Evolutionary conservation across 2,888 invertebrate species (phyloP), one percentile per base, ranked within the genome.

Genomic region (Petrolisthes cinctipes): DNA sequence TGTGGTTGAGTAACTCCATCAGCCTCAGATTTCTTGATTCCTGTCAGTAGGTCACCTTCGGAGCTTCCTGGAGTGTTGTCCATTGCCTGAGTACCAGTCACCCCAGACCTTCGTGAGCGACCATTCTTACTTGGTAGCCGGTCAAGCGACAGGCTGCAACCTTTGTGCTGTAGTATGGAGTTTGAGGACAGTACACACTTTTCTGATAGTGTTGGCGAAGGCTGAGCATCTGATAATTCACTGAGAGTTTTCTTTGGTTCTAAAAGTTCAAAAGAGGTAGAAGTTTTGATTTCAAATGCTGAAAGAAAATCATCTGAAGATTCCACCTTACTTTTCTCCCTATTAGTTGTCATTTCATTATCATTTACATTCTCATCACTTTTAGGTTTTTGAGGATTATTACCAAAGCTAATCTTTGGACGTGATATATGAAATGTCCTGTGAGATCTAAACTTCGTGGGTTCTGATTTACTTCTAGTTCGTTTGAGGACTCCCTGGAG

Each of bases 121-220:
- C 87, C 87, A 71, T 89, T 89, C 66, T 85, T 87, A 20, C 86
- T 85, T 11, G 90, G 90, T 66, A 90, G 87, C 4, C 89, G 82
- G 53, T 89, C 90, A 53, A 90, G 83, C 53, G 90, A 90, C 9
- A 90, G 75, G 73, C 90, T 90, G 75, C 86, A 86, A 51, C 89
- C 83, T 86, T 88, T 89, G 73, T 83, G 78, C 56, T 81, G 82
- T 5, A 83, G 56, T 68, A 83, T 37, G 7, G 88, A 88, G 76
- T 88, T 88, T 54, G 89, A 82, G 17, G 87, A 75, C 14, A 85
- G 66, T 37, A 78, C 81, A 76, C 85, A 85, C 66, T 89, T 90
- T 82, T 90, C 90, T 7, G 90, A 90, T 9, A 88, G 88, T 57
- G 90, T 86, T 23, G 90, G 87, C 51, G 88, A 88, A 17, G 83